Conservation (phyloP, 2,797 vertebrate genomes). For the Sebastes paucispinis region DNA sequence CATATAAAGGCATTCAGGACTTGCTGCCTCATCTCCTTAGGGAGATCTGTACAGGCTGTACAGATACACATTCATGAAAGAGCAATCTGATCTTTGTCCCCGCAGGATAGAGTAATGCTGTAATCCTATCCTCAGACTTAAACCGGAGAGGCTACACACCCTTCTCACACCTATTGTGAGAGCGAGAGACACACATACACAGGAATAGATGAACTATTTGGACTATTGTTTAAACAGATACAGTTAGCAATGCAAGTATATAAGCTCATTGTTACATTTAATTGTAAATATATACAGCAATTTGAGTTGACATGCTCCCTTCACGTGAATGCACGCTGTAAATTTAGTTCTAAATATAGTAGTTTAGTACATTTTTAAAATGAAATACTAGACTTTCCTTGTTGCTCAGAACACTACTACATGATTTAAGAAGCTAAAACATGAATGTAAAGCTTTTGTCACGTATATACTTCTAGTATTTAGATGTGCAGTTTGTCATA, state of each 20-base stretch:
- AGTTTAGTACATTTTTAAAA: background rate
- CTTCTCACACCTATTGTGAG: conserved; percentile 54
- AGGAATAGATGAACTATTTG: background rate
- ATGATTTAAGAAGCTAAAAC: background rate
- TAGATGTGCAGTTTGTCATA: background rate
- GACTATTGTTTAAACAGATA: background rate
- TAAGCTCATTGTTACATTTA: background rate
- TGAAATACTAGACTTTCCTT: background rate
- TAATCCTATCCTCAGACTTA: conserved; percentile 69
- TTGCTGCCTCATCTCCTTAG: conserved; percentile 29
- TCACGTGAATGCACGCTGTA: background rate
- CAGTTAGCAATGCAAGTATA: background rate
- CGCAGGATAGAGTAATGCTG: conserved; percentile 56
- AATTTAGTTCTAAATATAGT: background rate
- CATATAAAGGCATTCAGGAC: conserved; percentile 9
- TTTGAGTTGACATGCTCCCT: background rate
- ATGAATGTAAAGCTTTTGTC: background rate
- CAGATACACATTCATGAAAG: conserved; percentile 47
- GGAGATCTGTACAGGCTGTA: conserved; percentile 18
- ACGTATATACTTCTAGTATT: background rate
- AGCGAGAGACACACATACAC: background rate
- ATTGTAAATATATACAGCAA: background rate
- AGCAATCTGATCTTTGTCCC: conserved; percentile 78
- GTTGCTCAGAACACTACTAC: background rate
- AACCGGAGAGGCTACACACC: conserved; percentile 62